Base-by-base conservation (phyloP, 2,113 vertebrate species). In the Oophaga pumilio region DNA sequence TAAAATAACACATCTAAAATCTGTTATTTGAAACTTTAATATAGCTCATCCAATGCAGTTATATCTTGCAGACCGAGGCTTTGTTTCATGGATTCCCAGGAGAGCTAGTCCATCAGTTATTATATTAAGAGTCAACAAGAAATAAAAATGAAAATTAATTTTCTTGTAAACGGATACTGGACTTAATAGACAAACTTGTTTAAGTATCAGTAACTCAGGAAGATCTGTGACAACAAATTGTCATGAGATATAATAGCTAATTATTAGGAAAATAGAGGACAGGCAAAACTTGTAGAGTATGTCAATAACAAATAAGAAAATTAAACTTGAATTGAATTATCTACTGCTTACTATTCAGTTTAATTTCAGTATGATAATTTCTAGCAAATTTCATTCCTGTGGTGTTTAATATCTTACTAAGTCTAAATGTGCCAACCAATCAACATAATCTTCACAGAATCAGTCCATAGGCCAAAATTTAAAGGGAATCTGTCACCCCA, bases 1-100 rank as follows among this genome's bases (percentile, higher is more conserved):
- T 22, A n/a, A 28, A 77, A 78, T 78, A 78, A 78, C n/a, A 78
- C 52, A n/a, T 17, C 50, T n/a, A 78, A 71, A 71, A 78, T 49
- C 14, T 56, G 53, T 78, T 78, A 56, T 78, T 56, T 50, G 4
- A 24, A 50, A 53, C 13, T 77, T 4, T 77, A 77, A 77, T 56
- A 26, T 26, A 78, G 12, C 57, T 14, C 7, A 28, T 79, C n/a
- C 77, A 59, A 59, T 28, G 18, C 18, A 53, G 1, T 78, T 8
- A 12, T 26, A 74, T 28, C 33, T 26, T 26, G 18, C 68, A 71
- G 8, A 33, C 26, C 28, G 17, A 71, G 68, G 7, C 24, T 71
- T 74, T 7, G 3, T 79, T 77, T 59, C 6, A 28, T 26, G 53
- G 77, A 59, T 59, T 79, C 77, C 77, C 77, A 59, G 14, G 5